A percentile compares a stretch with the other conserved stretches of the same genome.
Evolutionary conservation across 2,797 vertebrate species (phyloP).

Genomic region (Crenichthys baileyi): DNA sequence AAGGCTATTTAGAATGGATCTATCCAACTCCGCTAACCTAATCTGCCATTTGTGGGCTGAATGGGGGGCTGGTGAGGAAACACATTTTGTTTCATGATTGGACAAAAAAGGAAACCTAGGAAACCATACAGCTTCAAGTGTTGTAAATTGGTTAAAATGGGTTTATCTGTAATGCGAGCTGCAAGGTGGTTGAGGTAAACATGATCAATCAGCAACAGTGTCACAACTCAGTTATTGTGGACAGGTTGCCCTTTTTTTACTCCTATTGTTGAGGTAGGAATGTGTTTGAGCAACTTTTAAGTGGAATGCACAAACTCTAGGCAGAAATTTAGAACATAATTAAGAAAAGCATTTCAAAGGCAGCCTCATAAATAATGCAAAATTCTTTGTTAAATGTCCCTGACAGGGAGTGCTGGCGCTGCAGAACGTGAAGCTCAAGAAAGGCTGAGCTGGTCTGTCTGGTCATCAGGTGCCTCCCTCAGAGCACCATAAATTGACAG

Average conservation of each 20-base stretch:
- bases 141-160: constrained; percentile 78
- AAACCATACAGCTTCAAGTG: constrained; percentile 73
- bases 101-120: constrained; percentile 78
- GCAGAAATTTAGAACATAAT: constrained; percentile 81
- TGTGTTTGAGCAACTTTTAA: constrained; percentile 50
- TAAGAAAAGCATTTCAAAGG: constrained; percentile 79
- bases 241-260: constrained; percentile 33
- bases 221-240: constrained; percentile 67
- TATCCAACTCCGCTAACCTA: constrained; percentile 79
- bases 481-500: constrained; percentile 80
- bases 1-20: constrained; percentile 81
- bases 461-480: constrained; percentile 77
- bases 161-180: constrained; percentile 74
- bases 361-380: constrained; percentile 86
- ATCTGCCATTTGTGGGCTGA: constrained; percentile 80
- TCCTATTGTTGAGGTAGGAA: constrained; percentile 25
- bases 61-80: constrained; percentile 59
- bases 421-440: constrained; percentile 74
- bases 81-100: constrained; percentile 67
- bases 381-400: constrained; percentile 78
- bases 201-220: constrained; percentile 74
- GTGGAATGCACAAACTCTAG: constrained; percentile 43
- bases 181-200: constrained; percentile 72
- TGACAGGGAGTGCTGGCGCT: constrained; percentile 79
- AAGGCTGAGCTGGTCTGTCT: constrained; percentile 78